phyloP scores from a whole-genome alignment of 92 coral and sea anemone species.

The Parazoanthus swiftii region DNA sequence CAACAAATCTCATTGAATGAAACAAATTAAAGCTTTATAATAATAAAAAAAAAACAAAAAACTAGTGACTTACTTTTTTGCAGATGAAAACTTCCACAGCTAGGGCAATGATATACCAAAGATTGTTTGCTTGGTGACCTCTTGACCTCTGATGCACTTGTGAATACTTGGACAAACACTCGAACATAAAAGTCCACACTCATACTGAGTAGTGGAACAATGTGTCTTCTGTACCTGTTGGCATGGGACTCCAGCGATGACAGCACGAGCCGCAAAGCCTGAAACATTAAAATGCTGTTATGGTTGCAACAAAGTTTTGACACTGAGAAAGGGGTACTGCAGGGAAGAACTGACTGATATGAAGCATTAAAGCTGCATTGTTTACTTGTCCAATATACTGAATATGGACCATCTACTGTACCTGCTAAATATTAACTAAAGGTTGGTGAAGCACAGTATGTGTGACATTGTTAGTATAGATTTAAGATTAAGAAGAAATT shows the following conservation, averaged over 20 bases:
- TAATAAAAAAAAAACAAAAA: neutral
- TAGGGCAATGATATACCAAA: constrained; percentile 78
- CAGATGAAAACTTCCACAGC: constrained; percentile 93
- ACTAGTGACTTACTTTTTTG: constrained; percentile 73
- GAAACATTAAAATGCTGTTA: neutral
- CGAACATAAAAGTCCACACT: constrained; percentile 97
- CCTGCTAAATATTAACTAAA: too few relatives aligned
- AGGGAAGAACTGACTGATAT: too few relatives aligned
- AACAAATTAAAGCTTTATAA: too few relatives aligned
- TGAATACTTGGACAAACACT: constrained; percentile 92
- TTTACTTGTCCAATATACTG: too few relatives aligned
- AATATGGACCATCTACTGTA: too few relatives aligned
- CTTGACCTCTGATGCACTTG: constrained; percentile 93
- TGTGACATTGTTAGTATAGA: too few relatives aligned
- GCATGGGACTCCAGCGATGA: constrained; percentile 94
- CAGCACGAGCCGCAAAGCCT: constrained; percentile 89
- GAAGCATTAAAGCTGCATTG: too few relatives aligned
- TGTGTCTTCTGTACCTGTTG: constrained; percentile 90
- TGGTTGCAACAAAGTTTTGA: neutral
- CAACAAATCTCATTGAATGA: too few relatives aligned
- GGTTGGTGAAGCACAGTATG: too few relatives aligned
- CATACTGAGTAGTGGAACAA: constrained; percentile 81
- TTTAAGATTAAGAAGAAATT: too few relatives aligned
- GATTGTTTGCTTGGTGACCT: constrained; percentile 92
- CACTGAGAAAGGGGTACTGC: neutral